These are phyloP conservation scores for Drosophila nikananu DNA, from an alignment of 1,140 invertebrate genomes.

Conservation along the genomic window DNA sequence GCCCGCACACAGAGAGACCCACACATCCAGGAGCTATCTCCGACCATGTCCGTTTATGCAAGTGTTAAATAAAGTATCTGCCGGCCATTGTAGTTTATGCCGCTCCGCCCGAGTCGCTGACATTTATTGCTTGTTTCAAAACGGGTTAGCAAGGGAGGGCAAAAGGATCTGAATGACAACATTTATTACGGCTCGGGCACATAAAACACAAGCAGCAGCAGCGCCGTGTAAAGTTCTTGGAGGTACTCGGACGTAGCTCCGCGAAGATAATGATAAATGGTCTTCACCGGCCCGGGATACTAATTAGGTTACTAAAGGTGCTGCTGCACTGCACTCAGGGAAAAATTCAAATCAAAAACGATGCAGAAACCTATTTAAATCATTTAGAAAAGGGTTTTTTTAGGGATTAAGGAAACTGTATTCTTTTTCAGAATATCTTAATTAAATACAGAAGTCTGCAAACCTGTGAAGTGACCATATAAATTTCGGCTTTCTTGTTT, in stretches of 20 bases:
- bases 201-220: conserved; percentile 31
- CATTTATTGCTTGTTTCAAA: conserved; percentile 74
- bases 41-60: conserved; percentile 45
- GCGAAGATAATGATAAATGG: conserved; percentile 30
- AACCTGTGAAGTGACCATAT: no score
- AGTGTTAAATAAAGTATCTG: conserved; percentile 75
- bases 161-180: conserved; percentile 27
- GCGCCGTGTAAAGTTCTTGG: conserved; percentile 16
- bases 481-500: no score
- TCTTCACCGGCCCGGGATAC: neutral
- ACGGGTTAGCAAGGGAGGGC: conserved; percentile 23
- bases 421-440: no score
- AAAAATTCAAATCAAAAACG: neutral
- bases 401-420: no score
- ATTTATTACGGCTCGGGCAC: conserved; percentile 52
- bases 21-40: conserved; percentile 9
- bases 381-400: no score
- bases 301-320: conserved; percentile 27
- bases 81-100: conserved; percentile 58
- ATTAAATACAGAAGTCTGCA: no score
- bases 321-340: neutral
- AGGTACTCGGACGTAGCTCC: neutral
- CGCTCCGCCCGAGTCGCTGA: conserved; percentile 33
- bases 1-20: conserved; percentile 9
- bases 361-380: no score